Percentiles rank a stretch among this genome's conserved stretches.
These are phyloP conservation scores for Montifringilla adamsi DNA, from an alignment of 2,113 vertebrate species.

Conservation along the genomic window DNA sequence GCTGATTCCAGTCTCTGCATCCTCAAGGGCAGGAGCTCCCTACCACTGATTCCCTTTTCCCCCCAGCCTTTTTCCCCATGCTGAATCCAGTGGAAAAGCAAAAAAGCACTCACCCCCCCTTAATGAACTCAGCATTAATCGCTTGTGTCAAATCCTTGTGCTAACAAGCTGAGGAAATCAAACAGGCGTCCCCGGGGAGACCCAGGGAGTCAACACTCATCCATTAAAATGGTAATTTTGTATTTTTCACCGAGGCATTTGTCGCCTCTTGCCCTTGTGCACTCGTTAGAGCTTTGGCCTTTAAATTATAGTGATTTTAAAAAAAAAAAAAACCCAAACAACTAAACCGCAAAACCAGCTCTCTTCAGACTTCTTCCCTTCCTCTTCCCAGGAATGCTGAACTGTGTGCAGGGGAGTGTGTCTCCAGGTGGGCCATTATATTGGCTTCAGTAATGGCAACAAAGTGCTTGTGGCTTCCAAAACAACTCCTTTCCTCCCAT, in stretches of 20 bases:
- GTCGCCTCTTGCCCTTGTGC: conserved; percentile 19
- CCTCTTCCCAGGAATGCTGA: background rate
- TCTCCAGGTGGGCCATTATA: background rate
- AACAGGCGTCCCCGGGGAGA: background rate
- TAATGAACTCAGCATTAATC: conserved; percentile 45
- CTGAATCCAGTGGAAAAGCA: background rate
- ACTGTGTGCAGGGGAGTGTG: rapidly evolving
- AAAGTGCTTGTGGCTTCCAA: background rate
- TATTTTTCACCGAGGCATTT: conserved; percentile 24
- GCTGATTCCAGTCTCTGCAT: background rate
- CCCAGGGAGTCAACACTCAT: conserved; percentile 1
- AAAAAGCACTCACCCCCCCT: background rate
- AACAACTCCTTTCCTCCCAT: background rate
- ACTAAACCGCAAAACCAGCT: background rate
- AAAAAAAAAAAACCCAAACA: background rate
- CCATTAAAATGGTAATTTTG: conserved; percentile 41
- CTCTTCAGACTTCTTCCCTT: background rate
- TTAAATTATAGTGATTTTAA: conserved; percentile 37
- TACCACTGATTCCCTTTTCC: background rate
- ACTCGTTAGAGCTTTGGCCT: conserved; percentile 20
- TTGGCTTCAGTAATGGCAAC: background rate
- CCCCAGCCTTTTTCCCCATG: background rate
- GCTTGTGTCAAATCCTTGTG: conserved; percentile 33
- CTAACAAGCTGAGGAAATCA: conserved; percentile 47
- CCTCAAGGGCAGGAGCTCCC: background rate